Percentiles rank a stretch among this genome's conserved stretches.
Evolutionary conservation across 2,888 invertebrate genomes (phyloP).

Genomic region (Drosophila sordidula): DNA sequence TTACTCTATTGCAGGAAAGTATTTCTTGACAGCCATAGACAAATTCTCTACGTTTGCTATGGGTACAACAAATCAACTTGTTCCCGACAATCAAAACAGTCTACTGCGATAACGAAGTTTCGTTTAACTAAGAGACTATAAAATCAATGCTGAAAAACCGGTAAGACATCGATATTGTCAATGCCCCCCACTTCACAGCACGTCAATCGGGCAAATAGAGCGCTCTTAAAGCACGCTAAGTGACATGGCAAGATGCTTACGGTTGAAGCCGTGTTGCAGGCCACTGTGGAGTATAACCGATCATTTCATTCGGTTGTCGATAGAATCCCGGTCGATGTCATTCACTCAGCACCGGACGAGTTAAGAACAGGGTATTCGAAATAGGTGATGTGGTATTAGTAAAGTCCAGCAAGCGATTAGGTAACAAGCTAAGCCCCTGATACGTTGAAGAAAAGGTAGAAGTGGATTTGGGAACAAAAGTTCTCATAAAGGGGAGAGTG

Average conservation of each 20-base stretch:
- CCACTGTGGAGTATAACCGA: not conserved
- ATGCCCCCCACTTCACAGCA: conserved; percentile 1
- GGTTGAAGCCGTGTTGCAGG: too few species aligned
- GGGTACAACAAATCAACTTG: too few species aligned
- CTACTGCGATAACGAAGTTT: not conserved
- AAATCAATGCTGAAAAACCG: not conserved
- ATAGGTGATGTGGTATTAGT: not conserved
- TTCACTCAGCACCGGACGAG: not conserved
- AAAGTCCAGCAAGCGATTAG: not conserved
- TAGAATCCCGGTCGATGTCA: not conserved
- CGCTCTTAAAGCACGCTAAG: not conserved
- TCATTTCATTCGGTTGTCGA: not conserved
- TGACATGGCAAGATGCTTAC: not conserved
- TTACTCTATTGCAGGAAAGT: too few species aligned
- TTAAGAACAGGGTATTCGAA: not conserved
- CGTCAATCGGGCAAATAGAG: not conserved
- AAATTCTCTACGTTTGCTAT: too few species aligned
- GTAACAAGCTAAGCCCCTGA: not conserved
- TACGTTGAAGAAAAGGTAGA: too few species aligned
- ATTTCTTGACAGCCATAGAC: too few species aligned
- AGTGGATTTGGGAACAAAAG: too few species aligned
- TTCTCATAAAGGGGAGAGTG: too few species aligned
- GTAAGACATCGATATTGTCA: not conserved
- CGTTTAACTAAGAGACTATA: not conserved
- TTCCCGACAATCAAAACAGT: not conserved